Percentiles rank a stretch among this genome's conserved stretches.
Evolutionary conservation across 2,888 invertebrate genomes (phyloP).

Genomic region (Aricia artaxerxes): DNA sequence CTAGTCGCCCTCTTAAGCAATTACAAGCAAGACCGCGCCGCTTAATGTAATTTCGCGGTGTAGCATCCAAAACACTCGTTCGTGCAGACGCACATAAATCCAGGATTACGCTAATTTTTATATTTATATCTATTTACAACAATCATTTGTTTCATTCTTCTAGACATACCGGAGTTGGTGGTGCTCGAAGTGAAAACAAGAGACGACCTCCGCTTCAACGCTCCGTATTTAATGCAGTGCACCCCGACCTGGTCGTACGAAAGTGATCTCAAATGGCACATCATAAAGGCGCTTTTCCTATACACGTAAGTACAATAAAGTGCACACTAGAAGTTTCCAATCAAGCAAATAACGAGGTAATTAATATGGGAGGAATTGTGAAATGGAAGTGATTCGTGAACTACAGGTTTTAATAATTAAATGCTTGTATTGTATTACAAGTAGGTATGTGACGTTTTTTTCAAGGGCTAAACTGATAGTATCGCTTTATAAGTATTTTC

Average conservation of each 20-base stretch:
- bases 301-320: conserved; percentile 81
- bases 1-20: too few relatives aligned
- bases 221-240: conserved; percentile 86
- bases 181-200: conserved; percentile 83
- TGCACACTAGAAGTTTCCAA: background rate
- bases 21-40: too few relatives aligned
- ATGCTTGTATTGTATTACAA: background rate
- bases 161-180: conserved; percentile 89
- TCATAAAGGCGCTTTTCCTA: conserved; percentile 85
- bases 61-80: too few relatives aligned
- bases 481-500: too few relatives aligned
- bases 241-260: conserved; percentile 85
- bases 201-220: conserved; percentile 73
- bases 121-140: background rate
- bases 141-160: conserved; percentile 30
- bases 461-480: background rate
- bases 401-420: background rate
- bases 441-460: background rate
- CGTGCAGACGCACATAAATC: too few relatives aligned
- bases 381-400: background rate
- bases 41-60: too few relatives aligned
- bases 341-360: conserved; percentile 18
- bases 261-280: conserved; percentile 85
- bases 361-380: background rate
- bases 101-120: too few relatives aligned